Evolutionary conservation across 2,797 vertebrate species (phyloP).

Genomic region (Thamnophis elegans): DNA sequence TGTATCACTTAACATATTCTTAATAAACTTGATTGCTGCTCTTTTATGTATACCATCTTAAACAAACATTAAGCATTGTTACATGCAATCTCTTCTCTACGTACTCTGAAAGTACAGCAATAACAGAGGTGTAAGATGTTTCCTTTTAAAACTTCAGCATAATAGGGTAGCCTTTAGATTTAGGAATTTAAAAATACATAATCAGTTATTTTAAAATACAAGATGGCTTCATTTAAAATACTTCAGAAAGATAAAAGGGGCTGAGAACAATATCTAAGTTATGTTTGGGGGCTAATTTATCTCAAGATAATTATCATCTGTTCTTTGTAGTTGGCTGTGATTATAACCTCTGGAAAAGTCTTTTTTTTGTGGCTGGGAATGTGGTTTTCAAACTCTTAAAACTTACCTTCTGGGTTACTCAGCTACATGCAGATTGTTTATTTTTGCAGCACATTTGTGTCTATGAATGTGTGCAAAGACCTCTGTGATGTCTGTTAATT

Average conservation of each 20-base stretch:
- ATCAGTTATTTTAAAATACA: not conserved
- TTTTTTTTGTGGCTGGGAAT: not conserved
- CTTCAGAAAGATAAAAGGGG: not conserved
- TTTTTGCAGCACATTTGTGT: not conserved
- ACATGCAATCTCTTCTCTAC: not conserved
- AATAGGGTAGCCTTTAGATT: not conserved
- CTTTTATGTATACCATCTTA: slow-evolving; percentile 3
- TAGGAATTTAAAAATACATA: not conserved
- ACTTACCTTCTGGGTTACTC: not conserved
- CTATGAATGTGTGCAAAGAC: not conserved
- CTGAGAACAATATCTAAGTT: not conserved
- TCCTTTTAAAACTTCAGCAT: not conserved
- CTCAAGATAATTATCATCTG: not conserved
- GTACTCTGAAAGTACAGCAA: slow-evolving; percentile 6
- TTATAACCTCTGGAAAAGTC: not conserved
- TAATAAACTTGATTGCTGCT: slow-evolving; percentile 24
- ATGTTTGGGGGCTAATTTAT: not conserved
- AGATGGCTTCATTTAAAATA: not conserved
- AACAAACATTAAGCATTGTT: not conserved
- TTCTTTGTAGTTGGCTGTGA: not conserved
- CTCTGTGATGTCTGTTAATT: not conserved
- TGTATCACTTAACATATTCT: not conserved
- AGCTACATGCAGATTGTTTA: not conserved
- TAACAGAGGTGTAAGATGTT: not conserved
- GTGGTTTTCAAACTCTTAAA: not conserved